Percentiles rank a stretch among this genome's conserved stretches.
Evolutionary conservation across 2,113 vertebrate species (phyloP).

Genomic region (Marmota flaviventris): DNA sequence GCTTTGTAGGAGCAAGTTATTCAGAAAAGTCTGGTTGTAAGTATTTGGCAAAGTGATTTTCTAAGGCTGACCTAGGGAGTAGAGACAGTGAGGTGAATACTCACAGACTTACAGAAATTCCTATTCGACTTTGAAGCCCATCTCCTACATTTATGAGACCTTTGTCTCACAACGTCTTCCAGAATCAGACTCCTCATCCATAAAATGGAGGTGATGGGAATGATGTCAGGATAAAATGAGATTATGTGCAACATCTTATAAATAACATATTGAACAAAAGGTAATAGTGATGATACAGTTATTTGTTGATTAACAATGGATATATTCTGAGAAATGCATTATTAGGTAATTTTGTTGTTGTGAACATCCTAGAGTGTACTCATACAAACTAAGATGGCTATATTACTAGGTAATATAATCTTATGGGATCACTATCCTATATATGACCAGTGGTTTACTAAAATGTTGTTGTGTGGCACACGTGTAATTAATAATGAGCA

Average conservation of each 20-base stretch:
- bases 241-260: background rate
- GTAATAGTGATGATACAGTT: background rate
- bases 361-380: background rate
- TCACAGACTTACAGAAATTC: background rate
- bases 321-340: background rate
- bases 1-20: background rate
- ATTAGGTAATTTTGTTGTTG: background rate
- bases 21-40: background rate
- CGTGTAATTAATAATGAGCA: slow-evolving; percentile 15
- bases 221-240: slow-evolving; percentile 17
- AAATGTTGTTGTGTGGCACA: background rate
- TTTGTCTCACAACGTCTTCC: background rate
- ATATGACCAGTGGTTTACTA: background rate
- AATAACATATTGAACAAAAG: background rate
- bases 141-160: background rate
- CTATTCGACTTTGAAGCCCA: background rate
- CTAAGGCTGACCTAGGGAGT: background rate
- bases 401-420: background rate
- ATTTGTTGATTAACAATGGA: background rate
- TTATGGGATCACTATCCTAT: background rate
- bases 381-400: background rate
- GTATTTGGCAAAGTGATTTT: background rate
- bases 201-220: background rate
- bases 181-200: background rate
- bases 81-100: background rate